Conservation (phyloP, 2,888 invertebrate species). For the Orthosia cruda region DNA sequence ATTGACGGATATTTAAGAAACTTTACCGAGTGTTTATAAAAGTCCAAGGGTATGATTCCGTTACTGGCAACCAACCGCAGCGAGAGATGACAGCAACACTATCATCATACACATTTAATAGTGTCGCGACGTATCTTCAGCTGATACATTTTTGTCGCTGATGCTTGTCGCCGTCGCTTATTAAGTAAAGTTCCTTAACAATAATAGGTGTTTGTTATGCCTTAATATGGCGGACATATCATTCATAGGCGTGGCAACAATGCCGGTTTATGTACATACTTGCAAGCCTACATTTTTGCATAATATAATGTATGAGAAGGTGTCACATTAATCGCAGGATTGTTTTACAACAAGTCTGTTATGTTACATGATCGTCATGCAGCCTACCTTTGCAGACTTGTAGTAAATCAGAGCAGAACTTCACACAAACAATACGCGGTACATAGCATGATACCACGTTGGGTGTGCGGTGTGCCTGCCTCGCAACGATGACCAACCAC, state of each 20-base stretch:
- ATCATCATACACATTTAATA: no score
- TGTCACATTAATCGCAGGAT: slow-evolving; percentile 3
- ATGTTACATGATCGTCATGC: slow-evolving; percentile 9
- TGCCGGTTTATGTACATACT: neutral
- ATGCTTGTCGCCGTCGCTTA: no score
- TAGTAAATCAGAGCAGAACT: slow-evolving; percentile 51
- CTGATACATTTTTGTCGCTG: no score
- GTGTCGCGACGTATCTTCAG: no score
- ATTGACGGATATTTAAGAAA: neutral
- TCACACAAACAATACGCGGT: slow-evolving; percentile 3
- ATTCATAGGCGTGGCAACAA: neutral
- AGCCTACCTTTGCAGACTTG: slow-evolving; percentile 4
- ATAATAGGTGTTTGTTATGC: neutral
- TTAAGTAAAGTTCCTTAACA: no score
- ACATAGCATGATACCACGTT: neutral
- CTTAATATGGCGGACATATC: neutral
- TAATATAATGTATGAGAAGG: neutral
- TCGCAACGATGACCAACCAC: neutral
- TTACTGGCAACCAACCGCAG: no score
- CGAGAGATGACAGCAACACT: no score
- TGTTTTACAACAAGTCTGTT: slow-evolving; percentile 15
- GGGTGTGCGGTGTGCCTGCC: neutral
- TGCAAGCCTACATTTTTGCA: neutral
- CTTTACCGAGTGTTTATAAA: neutral
- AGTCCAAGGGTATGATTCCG: no score